phyloP scores from a whole-genome alignment of 2,888 invertebrate genomes.

The Brachypalpus laphriformis region DNA sequence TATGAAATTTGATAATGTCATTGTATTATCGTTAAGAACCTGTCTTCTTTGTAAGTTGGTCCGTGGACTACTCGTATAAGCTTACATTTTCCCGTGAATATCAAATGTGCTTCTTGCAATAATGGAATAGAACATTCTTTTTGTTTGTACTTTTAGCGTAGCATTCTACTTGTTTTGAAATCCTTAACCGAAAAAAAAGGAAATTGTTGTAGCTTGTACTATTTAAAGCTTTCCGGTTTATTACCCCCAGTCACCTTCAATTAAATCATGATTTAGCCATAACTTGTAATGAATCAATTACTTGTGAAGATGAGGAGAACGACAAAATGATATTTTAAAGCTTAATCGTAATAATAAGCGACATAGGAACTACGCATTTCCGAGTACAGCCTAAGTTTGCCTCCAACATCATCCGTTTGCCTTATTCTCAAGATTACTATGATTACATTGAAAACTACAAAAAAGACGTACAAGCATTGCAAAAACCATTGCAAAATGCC shows the following conservation, averaged over 20 bases:
- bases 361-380: neutral
- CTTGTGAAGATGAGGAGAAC: neutral
- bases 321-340: neutral
- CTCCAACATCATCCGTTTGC: neutral
- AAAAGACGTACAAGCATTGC: neutral
- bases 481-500: neutral
- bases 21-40: neutral
- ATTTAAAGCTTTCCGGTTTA: neutral
- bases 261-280: neutral
- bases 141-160: neutral
- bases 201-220: no score
- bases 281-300: neutral
- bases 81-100: neutral
- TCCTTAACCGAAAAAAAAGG: neutral
- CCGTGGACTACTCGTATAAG: neutral
- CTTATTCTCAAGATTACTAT: neutral
- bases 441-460: neutral
- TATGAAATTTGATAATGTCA: slow-evolving; percentile 45
- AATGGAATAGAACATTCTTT: neutral
- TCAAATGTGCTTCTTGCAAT: neutral
- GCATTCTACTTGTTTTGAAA: neutral
- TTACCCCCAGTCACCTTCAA: neutral
- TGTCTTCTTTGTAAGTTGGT: neutral
- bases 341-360: neutral
- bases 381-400: neutral